phyloP scores from a whole-genome alignment of 2,113 vertebrate genomes.

The Solenodon paradoxus region DNA sequence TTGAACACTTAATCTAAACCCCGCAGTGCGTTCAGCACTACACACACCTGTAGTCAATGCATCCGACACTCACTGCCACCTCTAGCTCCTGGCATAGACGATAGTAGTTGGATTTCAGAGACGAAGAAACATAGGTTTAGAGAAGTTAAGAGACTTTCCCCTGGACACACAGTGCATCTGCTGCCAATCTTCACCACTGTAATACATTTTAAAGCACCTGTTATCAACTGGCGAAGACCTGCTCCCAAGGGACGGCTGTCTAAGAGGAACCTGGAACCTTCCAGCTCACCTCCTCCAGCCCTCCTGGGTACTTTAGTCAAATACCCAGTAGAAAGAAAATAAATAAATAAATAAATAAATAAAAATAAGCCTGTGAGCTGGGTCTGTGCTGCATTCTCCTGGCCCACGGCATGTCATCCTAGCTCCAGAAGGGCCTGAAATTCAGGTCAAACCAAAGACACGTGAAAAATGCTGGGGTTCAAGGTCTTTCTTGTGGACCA shows the following conservation, averaged over 20 bases:
- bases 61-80: background rate
- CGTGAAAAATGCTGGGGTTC: background rate
- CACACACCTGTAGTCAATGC: background rate
- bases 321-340: background rate
- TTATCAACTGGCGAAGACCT: background rate
- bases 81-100: background rate
- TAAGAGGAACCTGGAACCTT: background rate
- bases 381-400: background rate
- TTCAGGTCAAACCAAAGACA: background rate
- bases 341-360: too few relatives aligned
- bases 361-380: too few relatives aligned
- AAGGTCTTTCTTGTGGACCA: background rate
- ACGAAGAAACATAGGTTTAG: background rate
- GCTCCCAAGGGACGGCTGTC: background rate
- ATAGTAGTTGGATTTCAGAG: background rate
- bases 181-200: background rate
- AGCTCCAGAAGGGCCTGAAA: background rate
- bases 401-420: rapidly evolving
- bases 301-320: background rate
- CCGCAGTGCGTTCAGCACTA: background rate
- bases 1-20: background rate
- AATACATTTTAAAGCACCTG: background rate
- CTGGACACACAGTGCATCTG: background rate
- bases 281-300: background rate
- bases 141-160: background rate